Evolutionary conservation across 2,797 vertebrate genomes (phyloP).

Genomic region (Setipinna tenuifilis): DNA sequence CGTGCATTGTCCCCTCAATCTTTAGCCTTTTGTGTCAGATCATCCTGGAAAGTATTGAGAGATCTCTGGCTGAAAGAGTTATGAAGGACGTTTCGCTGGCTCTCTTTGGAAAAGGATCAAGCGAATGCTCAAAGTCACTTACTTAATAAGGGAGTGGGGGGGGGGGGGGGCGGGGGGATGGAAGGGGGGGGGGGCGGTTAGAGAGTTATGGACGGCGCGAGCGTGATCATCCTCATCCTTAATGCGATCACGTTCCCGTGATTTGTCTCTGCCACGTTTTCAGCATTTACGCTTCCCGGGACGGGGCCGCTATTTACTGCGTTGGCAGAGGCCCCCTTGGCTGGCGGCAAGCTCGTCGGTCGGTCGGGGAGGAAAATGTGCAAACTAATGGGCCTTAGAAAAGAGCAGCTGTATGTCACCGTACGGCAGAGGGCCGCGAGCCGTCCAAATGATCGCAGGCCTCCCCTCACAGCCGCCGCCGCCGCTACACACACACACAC

Average conservation of each 20-base stretch:
- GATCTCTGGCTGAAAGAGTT: neutral
- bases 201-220: slow-evolving; percentile 38
- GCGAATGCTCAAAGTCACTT: slow-evolving; percentile 47
- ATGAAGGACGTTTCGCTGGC: neutral
- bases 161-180: no score
- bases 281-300: slow-evolving; percentile 47
- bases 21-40: neutral
- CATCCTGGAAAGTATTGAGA: neutral
- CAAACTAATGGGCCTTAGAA: slow-evolving; percentile 68
- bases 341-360: slow-evolving; percentile 49
- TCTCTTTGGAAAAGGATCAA: slow-evolving; percentile 26
- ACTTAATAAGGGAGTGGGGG: slow-evolving; percentile 26
- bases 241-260: slow-evolving; percentile 24
- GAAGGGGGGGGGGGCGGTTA: neutral
- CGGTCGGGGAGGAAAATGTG: slow-evolving; percentile 57
- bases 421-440: slow-evolving; percentile 57
- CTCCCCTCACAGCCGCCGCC: slow-evolving; percentile 46
- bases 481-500: no score
- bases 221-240: slow-evolving; percentile 37
- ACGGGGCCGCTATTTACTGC: slow-evolving; percentile 59
- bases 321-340: slow-evolving; percentile 61
- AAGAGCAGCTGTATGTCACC: slow-evolving; percentile 63
- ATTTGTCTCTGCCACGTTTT: slow-evolving; percentile 50
- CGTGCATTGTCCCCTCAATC: neutral
- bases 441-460: slow-evolving; percentile 60